Evolutionary conservation across 1,140 invertebrate species (phyloP).

Genomic region (Megalonaias nervosa): DNA sequence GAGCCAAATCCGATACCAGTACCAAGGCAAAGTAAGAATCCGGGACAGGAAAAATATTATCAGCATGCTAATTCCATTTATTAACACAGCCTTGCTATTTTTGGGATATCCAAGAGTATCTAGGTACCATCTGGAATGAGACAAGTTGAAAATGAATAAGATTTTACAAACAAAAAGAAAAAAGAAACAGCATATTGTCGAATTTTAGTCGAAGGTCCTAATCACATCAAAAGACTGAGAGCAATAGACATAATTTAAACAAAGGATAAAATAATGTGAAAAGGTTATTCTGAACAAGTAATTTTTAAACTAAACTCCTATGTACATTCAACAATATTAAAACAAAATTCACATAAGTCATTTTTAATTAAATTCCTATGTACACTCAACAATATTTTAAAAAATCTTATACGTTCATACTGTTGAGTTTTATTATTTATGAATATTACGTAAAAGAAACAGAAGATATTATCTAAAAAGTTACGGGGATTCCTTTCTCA

Average conservation of each 20-base stretch:
- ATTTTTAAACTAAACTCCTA: neutral
- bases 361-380: neutral
- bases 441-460: neutral
- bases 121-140: constrained; percentile 63
- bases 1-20: constrained; percentile 64
- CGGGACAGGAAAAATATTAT: constrained; percentile 65
- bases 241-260: neutral
- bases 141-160: neutral
- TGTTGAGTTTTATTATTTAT: neutral
- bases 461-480: neutral
- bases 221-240: neutral
- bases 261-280: neutral
- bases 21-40: constrained; percentile 61
- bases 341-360: neutral
- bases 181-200: neutral
- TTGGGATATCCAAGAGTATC: constrained; percentile 56
- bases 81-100: constrained; percentile 48
- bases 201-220: neutral
- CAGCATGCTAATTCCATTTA: constrained; percentile 66
- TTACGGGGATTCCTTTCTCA: constrained; percentile 1
- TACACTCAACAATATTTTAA: neutral
- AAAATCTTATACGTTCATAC: neutral
- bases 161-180: neutral
- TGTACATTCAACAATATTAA: neutral
- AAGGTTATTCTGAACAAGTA: neutral